A percentile compares a stretch with the other conserved stretches of the same genome.
These are phyloP conservation scores for Plutella xylostella DNA, from an alignment of 2,888 invertebrate genomes.

Conservation along the genomic window DNA sequence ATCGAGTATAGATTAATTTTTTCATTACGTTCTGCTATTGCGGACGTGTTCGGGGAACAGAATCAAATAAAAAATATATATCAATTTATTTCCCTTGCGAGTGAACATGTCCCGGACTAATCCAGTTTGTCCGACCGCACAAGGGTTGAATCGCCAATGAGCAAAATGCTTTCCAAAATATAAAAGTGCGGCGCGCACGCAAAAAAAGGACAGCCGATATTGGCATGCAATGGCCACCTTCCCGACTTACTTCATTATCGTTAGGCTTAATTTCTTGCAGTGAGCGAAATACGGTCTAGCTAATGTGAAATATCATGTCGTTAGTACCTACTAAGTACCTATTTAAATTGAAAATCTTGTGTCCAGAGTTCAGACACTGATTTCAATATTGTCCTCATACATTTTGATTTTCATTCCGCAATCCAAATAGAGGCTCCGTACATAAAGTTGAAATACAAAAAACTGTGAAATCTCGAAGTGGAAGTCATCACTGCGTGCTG, in stretches of 20 bases:
- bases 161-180: constrained; percentile 51
- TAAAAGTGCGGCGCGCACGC: constrained; percentile 40
- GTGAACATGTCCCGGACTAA: constrained; percentile 62
- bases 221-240: neutral
- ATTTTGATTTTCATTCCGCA: neutral
- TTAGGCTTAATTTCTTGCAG: neutral
- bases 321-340: neutral
- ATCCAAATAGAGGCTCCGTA: neutral
- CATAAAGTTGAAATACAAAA: neutral
- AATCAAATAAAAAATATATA: constrained; percentile 50
- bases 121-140: constrained; percentile 66
- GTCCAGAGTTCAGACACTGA: neutral
- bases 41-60: constrained; percentile 45
- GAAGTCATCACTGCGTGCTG: constrained; percentile 56
- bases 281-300: neutral
- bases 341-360: neutral
- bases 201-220: neutral
- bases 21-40: constrained; percentile 54
- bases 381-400: neutral
- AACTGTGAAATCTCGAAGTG: neutral
- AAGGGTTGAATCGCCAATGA: constrained; percentile 68
- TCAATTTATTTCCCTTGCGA: constrained; percentile 65
- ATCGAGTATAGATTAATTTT: constrained; percentile 22
- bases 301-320: neutral
- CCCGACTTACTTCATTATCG: neutral